Conservation (phyloP, 1,140 invertebrate genomes). For the Drusus annulatus region DNA sequence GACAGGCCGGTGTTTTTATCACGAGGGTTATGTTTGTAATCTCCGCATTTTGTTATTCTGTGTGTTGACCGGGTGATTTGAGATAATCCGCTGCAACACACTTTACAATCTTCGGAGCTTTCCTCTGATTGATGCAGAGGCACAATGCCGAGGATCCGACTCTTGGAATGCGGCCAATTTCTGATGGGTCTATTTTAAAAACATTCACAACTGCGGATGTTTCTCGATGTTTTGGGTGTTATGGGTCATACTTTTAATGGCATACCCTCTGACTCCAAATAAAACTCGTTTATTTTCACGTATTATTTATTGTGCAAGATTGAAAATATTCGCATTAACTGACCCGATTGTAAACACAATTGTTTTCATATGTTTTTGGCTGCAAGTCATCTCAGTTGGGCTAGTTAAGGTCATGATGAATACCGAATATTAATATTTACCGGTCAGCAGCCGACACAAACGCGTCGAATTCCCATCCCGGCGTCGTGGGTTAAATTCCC, state of each 20-base stretch:
- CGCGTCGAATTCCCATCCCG: too few species aligned
- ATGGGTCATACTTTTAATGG: slow-evolving; percentile 29
- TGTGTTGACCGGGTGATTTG: not conserved
- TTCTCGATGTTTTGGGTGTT: slow-evolving; percentile 36
- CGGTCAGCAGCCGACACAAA: too few species aligned
- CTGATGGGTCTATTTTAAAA: slow-evolving; percentile 39
- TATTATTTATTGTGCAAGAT: not conserved
- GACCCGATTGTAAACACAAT: too few species aligned
- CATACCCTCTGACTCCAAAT: not conserved
- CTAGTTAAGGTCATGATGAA: too few species aligned
- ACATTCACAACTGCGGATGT: slow-evolving; percentile 36
- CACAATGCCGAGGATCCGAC: slow-evolving; percentile 31
- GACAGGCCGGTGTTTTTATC: too few species aligned
- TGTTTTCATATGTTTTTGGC: too few species aligned
- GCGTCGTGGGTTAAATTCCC: too few species aligned
- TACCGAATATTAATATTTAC: too few species aligned
- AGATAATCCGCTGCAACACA: slow-evolving; percentile 10
- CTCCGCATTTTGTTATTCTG: too few species aligned
- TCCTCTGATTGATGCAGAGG: slow-evolving; percentile 34
- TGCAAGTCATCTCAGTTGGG: too few species aligned
- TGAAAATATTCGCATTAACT: not conserved
- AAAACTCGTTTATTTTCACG: not conserved
- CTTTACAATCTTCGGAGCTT: not conserved
- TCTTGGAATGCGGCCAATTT: slow-evolving; percentile 39
- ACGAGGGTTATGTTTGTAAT: too few species aligned